Evolutionary conservation across 2,797 vertebrate species (phyloP), one percentile per base, ranked within the genome.

Genomic region (Dendrocincla tyrannina): DNA sequence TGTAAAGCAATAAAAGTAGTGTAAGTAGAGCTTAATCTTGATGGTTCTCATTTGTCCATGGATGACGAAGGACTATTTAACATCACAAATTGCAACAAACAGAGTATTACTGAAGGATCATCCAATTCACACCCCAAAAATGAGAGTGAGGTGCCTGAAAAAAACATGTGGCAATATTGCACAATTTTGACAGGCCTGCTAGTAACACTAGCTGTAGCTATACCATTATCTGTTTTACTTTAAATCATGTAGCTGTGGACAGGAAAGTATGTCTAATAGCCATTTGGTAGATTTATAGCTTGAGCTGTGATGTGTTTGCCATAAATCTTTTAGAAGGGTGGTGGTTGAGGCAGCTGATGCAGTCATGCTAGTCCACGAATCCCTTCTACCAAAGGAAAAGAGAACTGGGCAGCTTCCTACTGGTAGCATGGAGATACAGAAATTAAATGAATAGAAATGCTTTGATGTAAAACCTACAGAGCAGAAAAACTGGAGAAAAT

Each of bases 211-310:
- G 44, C 73, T 59, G 5, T 19, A 82, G 49, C 44, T 95, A 27
- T 49, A 70, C 67, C 17, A 42, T 87, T 94, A 79, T 94, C 88
- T 85, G 52, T 88, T 96, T 88, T 86, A 82, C 85, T 93, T 94
- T 93, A 93, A 91, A 88, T 91, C 63, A 73, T 89, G 41, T 74
- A 83, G 22, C 93, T 90, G 59, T 89, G 80, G 88, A 94, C 89
- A 96, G 94, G 41, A 82, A 91, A 81, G 88, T 91, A 80, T 93
- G 88, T 93, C 88, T 96, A 69, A 90, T 89, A 91, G 85, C 69
- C 76, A 73, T 93, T 92, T 94, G 37, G 88, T 91, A 93, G 92
- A 96, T 96, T 95, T 95, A 95, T 91, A 49, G 89, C 85, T 89
- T 76, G 76, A 37, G 78, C 66, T 70, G 79, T 2, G 2, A 49